These are phyloP conservation scores for Xylota sylvarum DNA, from an alignment of 2,888 invertebrate genomes.

Conservation along the genomic window DNA sequence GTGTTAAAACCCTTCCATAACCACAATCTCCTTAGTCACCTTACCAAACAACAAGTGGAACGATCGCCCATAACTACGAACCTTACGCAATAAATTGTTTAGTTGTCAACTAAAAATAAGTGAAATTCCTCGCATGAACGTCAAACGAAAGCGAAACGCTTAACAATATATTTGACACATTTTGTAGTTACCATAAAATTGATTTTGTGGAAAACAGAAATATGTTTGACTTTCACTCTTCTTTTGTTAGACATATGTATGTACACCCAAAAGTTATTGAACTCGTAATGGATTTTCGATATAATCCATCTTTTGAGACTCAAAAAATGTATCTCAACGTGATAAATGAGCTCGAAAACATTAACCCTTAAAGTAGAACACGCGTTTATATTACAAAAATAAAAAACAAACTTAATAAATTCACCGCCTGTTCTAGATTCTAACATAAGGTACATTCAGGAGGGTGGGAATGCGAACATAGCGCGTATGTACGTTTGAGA, in stretches of 20 bases:
- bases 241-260: neutral
- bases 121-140: constrained; percentile 15
- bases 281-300: neutral
- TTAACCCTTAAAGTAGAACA: neutral
- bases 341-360: neutral
- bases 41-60: neutral
- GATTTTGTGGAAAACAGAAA: neutral
- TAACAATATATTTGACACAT: constrained; percentile 43
- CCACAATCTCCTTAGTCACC: neutral
- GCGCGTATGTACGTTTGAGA: constrained; percentile 27
- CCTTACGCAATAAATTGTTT: constrained; percentile 25
- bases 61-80: neutral
- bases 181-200: constrained; percentile 5
- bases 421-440: constrained; percentile 3
- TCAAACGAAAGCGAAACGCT: constrained; percentile 42
- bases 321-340: constrained; percentile 17
- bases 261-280: neutral
- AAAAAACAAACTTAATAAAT: constrained; percentile 11
- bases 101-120: constrained; percentile 13
- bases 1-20: neutral
- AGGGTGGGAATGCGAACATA: constrained; percentile 28
- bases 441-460: neutral
- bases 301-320: neutral
- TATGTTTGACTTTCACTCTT: constrained; percentile 43
- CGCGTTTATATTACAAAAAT: constrained; percentile 1